Evolutionary conservation across 2,113 vertebrate species (phyloP).

Genomic region (Hemiprocne comata): DNA sequence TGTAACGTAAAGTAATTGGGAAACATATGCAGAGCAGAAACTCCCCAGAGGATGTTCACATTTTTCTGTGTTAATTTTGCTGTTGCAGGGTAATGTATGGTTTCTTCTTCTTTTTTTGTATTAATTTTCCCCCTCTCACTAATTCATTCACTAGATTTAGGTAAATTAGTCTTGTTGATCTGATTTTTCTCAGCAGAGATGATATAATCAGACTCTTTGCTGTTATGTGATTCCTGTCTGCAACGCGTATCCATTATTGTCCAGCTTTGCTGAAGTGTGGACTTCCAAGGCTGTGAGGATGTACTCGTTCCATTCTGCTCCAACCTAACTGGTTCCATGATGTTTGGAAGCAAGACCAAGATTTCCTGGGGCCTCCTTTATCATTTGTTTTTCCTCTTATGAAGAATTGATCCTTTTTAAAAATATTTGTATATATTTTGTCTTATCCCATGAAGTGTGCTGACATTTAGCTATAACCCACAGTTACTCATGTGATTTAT

Average conservation of each 20-base stretch:
- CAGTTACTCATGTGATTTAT: conserved; percentile 8
- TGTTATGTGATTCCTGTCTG: background rate
- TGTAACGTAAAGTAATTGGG: background rate
- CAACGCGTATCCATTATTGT: accelerated
- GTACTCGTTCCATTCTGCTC: accelerated
- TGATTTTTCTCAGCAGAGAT: background rate
- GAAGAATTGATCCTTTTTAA: background rate
- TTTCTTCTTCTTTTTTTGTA: background rate
- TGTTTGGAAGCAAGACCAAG: background rate
- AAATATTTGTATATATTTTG: background rate
- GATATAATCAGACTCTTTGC: background rate
- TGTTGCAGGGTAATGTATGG: accelerated
- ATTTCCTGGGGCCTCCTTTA: background rate
- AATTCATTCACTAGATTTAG: background rate
- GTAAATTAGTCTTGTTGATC: background rate
- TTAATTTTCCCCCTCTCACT: too few species aligned
- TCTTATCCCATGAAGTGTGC: background rate
- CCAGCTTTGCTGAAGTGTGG: background rate
- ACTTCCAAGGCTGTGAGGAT: accelerated
- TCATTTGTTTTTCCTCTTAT: background rate
- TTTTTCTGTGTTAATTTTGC: background rate
- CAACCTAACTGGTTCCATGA: background rate
- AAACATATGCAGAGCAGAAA: background rate
- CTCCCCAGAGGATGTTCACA: background rate
- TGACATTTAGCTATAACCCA: background rate